Evolutionary conservation across 2,113 vertebrate species (phyloP).

Genomic region (Emydura subglobosa): DNA sequence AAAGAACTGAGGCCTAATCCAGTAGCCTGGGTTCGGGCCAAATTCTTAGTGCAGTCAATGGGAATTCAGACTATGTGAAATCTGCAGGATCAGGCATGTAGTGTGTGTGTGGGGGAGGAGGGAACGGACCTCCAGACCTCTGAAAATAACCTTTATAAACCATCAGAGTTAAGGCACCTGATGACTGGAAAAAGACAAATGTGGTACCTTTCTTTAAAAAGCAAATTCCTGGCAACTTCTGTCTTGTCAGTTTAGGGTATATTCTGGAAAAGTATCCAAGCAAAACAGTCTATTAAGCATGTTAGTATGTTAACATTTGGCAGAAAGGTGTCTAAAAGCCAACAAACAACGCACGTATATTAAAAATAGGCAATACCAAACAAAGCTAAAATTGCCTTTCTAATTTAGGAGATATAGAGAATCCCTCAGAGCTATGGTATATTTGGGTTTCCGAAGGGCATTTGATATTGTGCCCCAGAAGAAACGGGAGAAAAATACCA

Average conservation of each 20-base stretch:
- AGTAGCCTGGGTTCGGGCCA: not conserved
- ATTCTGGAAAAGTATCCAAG: not conserved
- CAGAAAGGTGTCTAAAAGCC: not conserved
- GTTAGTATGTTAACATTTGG: not conserved
- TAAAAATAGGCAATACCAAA: conserved; percentile 6
- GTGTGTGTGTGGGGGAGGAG: not conserved
- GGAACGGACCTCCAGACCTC: not conserved
- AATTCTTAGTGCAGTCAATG: conserved; percentile 1
- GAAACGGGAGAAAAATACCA: conserved; percentile 34
- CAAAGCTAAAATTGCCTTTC: not conserved
- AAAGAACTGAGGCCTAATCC: not conserved
- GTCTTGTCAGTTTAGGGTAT: not conserved
- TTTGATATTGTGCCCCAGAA: not conserved
- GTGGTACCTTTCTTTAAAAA: not conserved
- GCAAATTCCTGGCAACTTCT: conserved; percentile 1
- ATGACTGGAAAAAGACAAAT: not conserved
- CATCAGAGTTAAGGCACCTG: not conserved
- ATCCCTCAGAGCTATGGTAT: fast-evolving
- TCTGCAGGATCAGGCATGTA: not conserved
- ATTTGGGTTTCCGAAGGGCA: not conserved
- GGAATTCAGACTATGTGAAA: not conserved
- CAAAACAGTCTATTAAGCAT: not conserved
- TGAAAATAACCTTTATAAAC: conserved; percentile 15
- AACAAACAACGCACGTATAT: not conserved
- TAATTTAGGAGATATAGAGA: not conserved